A percentile compares a stretch with the other conserved stretches of the same genome.
Conservation (phyloP, 2,113 vertebrate species). For the Hydrolagus affinis region DNA sequence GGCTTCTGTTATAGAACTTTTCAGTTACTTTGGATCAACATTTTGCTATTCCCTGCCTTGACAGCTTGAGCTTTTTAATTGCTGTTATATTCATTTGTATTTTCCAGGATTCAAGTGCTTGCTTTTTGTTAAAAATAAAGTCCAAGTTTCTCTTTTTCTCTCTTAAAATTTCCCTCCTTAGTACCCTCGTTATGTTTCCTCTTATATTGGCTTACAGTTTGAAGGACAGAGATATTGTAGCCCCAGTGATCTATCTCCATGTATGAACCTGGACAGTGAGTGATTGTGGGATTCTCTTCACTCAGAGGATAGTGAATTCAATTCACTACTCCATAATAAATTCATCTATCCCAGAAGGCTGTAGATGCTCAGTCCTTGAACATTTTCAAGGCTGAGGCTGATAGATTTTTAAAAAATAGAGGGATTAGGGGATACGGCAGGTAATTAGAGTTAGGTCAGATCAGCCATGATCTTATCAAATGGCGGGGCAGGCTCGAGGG, state of each 20-base stretch:
- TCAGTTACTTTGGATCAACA: background rate
- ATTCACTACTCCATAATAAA: no score
- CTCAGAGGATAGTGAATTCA: no score
- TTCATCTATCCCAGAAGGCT: no score
- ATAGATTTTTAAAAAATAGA: no score
- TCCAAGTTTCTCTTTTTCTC: background rate
- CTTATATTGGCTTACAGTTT: background rate
- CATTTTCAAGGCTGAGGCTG: no score
- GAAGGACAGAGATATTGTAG: background rate
- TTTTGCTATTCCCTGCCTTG: background rate
- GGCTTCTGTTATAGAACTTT: background rate
- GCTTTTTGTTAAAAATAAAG: background rate
- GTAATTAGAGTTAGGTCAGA: no score
- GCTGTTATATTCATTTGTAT: background rate
- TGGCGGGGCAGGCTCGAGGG: no score
- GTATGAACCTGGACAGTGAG: background rate
- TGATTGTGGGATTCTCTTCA: background rate
- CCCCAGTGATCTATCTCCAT: background rate
- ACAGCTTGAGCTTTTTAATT: background rate
- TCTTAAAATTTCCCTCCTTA: background rate
- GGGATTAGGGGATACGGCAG: no score
- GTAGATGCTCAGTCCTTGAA: no score
- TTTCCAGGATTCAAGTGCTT: background rate
- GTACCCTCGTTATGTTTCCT: no score
- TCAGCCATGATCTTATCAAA: no score